Conservation (phyloP, 2,888 invertebrate species). For the Pyrgus malvae region DNA sequence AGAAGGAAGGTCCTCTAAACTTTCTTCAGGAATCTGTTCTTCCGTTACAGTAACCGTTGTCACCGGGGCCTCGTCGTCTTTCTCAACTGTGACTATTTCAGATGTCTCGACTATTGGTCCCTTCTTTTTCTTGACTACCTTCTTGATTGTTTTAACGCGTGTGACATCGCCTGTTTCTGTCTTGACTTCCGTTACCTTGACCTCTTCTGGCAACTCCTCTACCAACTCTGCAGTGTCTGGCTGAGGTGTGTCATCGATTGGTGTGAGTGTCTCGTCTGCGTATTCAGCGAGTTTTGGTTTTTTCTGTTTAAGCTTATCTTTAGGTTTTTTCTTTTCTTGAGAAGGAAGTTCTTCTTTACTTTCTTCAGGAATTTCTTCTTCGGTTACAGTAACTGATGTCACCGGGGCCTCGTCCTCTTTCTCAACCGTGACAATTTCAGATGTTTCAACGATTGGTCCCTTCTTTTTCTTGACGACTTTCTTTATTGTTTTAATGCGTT, state of each 20-base stretch:
- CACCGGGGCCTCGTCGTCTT: background rate
- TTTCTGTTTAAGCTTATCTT: too few species aligned
- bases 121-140: conserved; percentile 35
- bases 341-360: too few species aligned
- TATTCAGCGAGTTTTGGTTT: too few species aligned
- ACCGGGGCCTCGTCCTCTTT: too few species aligned
- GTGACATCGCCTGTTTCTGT: conserved; percentile 37
- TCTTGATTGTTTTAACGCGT: conserved; percentile 37
- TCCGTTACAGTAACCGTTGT: conserved; percentile 28
- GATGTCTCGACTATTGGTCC: conserved; percentile 35
- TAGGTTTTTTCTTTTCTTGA: too few species aligned
- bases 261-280: background rate
- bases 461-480: too few species aligned
- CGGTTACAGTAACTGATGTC: too few species aligned
- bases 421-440: too few species aligned
- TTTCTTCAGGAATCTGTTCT: conserved; percentile 26
- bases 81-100: conserved; percentile 36
- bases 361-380: too few species aligned
- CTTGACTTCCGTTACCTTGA: conserved; percentile 27
- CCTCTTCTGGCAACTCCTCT: conserved; percentile 22
- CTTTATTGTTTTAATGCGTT: too few species aligned
- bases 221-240: conserved; percentile 22
- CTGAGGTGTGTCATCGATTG: background rate
- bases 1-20: conserved; percentile 7
- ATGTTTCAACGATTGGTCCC: too few species aligned